Evolutionary conservation across 2,888 invertebrate species (phyloP).

Genomic region (Zonitis immaculata): DNA sequence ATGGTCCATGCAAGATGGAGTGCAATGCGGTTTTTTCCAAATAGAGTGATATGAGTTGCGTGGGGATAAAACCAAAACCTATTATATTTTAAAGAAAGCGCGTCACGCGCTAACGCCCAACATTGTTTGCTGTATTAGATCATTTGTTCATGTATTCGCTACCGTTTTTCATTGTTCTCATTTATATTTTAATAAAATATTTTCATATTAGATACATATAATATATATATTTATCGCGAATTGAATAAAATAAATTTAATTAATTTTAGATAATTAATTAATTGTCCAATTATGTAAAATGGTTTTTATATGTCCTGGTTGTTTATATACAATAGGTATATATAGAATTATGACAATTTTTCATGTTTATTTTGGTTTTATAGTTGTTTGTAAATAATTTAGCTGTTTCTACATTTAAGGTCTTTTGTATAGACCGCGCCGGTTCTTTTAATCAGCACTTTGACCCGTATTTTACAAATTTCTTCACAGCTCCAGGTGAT

Average conservation of each 20-base stretch:
- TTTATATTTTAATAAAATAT: slow-evolving; percentile 22
- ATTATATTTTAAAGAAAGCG: slow-evolving; percentile 26
- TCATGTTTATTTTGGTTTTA: slow-evolving; percentile 1
- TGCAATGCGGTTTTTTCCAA: slow-evolving; percentile 21
- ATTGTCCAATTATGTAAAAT: too few species aligned
- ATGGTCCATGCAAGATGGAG: slow-evolving; percentile 28
- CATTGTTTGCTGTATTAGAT: slow-evolving; percentile 24
- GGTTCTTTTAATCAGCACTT: slow-evolving; percentile 48
- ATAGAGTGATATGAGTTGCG: slow-evolving; percentile 22
- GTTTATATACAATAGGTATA: too few species aligned
- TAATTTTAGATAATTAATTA: too few species aligned
- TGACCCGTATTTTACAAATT: slow-evolving; percentile 48
- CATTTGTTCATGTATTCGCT: slow-evolving; percentile 24
- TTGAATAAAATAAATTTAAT: too few species aligned
- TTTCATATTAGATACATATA: slow-evolving; percentile 8
- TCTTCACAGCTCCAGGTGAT: slow-evolving; percentile 47
- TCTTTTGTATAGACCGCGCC: slow-evolving; percentile 36
- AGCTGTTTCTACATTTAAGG: slow-evolving; percentile 23
- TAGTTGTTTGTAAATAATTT: slow-evolving; percentile 22
- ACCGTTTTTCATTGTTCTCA: slow-evolving; percentile 22
- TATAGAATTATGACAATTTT: neutral
- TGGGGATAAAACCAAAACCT: slow-evolving; percentile 24
- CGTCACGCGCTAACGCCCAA: slow-evolving; percentile 25
- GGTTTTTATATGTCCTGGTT: too few species aligned
- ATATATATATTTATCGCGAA: too few species aligned